These are phyloP conservation scores for Junonia oenone DNA, from an alignment of 2,888 invertebrate species.

Conservation along the genomic window DNA sequence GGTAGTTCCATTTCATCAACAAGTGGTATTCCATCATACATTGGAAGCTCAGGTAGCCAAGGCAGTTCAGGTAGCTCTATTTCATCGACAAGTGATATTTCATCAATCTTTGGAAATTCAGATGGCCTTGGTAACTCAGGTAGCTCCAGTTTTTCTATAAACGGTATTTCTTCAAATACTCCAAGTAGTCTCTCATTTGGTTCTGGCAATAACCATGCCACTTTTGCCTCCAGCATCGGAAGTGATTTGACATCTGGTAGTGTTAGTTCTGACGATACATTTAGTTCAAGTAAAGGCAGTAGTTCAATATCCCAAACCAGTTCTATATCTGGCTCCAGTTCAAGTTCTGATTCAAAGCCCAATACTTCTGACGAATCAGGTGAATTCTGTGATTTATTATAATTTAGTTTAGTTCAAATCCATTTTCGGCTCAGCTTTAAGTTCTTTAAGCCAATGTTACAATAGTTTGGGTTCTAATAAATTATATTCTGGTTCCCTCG, in stretches of 20 bases:
- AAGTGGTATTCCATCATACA: too few relatives aligned
- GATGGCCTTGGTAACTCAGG: too few relatives aligned
- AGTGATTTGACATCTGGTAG: conserved; percentile 7
- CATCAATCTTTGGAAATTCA: too few relatives aligned
- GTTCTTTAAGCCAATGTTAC: conserved; percentile 1
- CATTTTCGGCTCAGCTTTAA: conserved; percentile 3
- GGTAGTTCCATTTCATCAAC: too few relatives aligned
- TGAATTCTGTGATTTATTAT: too few relatives aligned
- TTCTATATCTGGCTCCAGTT: conserved; percentile 1
- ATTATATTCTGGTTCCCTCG: neutral
- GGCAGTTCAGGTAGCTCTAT: too few relatives aligned
- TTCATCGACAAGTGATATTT: too few relatives aligned
- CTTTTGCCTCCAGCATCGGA: conserved; percentile 16
- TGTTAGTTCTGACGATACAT: conserved; percentile 1
- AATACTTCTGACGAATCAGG: too few relatives aligned
- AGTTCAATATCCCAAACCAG: conserved; percentile 3
- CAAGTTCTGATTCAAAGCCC: neutral
- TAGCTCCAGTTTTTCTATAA: neutral
- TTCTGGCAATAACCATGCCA: conserved; percentile 14
- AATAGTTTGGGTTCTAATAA: conserved; percentile 10
- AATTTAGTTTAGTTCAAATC: neutral
- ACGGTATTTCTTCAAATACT: conserved; percentile 26
- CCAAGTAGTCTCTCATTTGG: conserved; percentile 13
- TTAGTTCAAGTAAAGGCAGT: neutral
- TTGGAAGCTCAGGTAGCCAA: too few relatives aligned